Conservation (phyloP, 2,113 vertebrate genomes). For the Stictonetta naevosa region DNA sequence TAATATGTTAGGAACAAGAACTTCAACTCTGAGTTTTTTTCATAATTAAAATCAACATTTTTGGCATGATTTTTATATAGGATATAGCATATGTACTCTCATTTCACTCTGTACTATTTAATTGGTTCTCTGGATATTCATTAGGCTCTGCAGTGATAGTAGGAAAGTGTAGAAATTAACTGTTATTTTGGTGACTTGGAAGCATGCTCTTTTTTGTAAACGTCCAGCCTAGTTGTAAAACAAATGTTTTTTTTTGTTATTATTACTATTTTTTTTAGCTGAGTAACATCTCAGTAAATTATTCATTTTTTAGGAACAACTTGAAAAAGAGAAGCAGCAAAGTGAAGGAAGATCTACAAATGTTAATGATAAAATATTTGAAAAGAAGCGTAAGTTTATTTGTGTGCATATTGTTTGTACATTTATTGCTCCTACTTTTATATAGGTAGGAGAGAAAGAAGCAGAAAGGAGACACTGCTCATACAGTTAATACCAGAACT, state of each 20-base stretch:
- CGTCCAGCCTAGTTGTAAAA: background rate
- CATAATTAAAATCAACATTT: background rate
- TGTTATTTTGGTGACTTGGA: background rate
- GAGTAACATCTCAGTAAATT: background rate
- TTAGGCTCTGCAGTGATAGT: background rate
- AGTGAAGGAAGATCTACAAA: constrained; percentile 76
- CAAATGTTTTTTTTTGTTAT: background rate
- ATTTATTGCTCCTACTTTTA: background rate
- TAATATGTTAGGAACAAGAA: background rate
- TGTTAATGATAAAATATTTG: constrained; percentile 79
- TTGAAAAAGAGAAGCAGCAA: constrained; percentile 87
- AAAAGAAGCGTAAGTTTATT: constrained; percentile 86
- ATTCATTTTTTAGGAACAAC: constrained; percentile 78
- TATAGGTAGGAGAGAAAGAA: background rate
- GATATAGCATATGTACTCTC: background rate
- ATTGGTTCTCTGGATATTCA: background rate
- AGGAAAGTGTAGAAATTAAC: background rate
- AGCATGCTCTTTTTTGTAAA: background rate
- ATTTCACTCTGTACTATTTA: background rate
- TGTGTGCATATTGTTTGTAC: background rate
- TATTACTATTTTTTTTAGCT: background rate
- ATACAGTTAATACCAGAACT: background rate
- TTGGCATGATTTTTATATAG: background rate
- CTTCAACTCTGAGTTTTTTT: background rate
- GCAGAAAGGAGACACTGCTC: background rate